phyloP scores from a whole-genome alignment of 2,888 invertebrate genomes.

The Drosophila engyochracea region DNA sequence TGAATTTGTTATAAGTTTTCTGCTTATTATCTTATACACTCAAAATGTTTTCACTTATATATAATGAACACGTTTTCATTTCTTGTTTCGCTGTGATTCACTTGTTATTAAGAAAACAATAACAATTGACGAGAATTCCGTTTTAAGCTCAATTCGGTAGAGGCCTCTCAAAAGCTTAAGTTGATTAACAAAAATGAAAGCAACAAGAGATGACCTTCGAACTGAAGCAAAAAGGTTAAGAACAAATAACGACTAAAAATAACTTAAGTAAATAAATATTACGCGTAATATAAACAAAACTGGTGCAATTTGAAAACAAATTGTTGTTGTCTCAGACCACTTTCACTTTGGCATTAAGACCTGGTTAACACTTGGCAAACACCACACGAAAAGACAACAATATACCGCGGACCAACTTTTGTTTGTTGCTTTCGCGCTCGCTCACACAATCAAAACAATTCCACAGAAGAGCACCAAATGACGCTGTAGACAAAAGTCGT shows the following conservation, averaged over 20 bases:
- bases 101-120: slow-evolving; percentile 17
- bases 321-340: slow-evolving; percentile 25
- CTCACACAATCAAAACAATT: slow-evolving; percentile 61
- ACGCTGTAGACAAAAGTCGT: slow-evolving; percentile 25
- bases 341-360: slow-evolving; percentile 45
- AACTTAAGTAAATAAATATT: slow-evolving; percentile 27
- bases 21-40: background rate
- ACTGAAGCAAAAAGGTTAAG: slow-evolving; percentile 13
- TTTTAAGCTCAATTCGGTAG: background rate
- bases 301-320: slow-evolving; percentile 10
- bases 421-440: slow-evolving; percentile 42
- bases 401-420: slow-evolving; percentile 28
- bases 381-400: slow-evolving; percentile 26
- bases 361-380: slow-evolving; percentile 23
- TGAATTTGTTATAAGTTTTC: background rate
- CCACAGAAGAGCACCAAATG: slow-evolving; percentile 33
- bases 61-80: background rate
- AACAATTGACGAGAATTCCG: slow-evolving; percentile 15
- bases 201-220: slow-evolving; percentile 45
- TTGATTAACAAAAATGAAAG: slow-evolving; percentile 25
- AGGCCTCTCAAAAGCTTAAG: slow-evolving; percentile 12
- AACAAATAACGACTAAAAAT: slow-evolving; percentile 47
- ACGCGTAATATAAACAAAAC: slow-evolving; percentile 5
- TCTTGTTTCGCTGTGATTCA: slow-evolving; percentile 21
- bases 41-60: slow-evolving; percentile 4